A percentile compares a stretch with the other conserved stretches of the same genome.
These are phyloP conservation scores for Manduca sexta DNA, from an alignment of 1,140 invertebrate species.

Conservation along the genomic window DNA sequence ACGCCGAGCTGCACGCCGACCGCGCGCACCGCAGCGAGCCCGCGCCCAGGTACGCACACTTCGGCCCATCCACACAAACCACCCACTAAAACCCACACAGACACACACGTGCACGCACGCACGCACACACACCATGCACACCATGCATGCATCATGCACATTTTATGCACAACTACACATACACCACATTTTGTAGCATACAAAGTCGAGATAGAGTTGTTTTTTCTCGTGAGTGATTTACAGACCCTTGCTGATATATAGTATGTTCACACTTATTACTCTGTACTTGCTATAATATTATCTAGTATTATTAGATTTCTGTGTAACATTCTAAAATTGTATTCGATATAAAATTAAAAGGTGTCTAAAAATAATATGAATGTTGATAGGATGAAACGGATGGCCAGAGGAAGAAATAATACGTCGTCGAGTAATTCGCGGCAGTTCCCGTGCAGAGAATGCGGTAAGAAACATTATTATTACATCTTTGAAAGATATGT, in stretches of 20 bases:
- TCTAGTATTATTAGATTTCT: too few relatives aligned
- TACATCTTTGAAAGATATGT: too few relatives aligned
- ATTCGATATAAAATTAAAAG: too few relatives aligned
- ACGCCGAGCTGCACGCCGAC: conserved; percentile 82
- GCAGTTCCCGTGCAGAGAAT: conserved; percentile 88
- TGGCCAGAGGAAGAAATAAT: conserved; percentile 40
- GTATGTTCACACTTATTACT: too few relatives aligned
- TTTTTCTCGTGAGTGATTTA: too few relatives aligned
- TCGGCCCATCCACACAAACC: not conserved
- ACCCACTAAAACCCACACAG: not conserved
- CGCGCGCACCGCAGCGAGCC: conserved; percentile 43
- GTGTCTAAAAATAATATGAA: not conserved
- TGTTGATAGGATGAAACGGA: conserved; percentile 42
- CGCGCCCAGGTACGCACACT: conserved; percentile 64
- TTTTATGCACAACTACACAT: not conserved
- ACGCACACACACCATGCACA: conserved; percentile 1
- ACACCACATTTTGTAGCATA: too few relatives aligned
- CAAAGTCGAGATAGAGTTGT: too few relatives aligned
- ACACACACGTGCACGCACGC: not conserved
- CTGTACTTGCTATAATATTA: too few relatives aligned
- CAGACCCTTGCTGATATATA: too few relatives aligned
- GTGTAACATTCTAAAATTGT: too few relatives aligned
- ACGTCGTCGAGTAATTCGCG: conserved; percentile 29
- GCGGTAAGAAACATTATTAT: conserved; percentile 60
- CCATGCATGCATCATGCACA: not conserved